phyloP scores from a whole-genome alignment of 2,797 vertebrate species.

The Morus bassanus region DNA sequence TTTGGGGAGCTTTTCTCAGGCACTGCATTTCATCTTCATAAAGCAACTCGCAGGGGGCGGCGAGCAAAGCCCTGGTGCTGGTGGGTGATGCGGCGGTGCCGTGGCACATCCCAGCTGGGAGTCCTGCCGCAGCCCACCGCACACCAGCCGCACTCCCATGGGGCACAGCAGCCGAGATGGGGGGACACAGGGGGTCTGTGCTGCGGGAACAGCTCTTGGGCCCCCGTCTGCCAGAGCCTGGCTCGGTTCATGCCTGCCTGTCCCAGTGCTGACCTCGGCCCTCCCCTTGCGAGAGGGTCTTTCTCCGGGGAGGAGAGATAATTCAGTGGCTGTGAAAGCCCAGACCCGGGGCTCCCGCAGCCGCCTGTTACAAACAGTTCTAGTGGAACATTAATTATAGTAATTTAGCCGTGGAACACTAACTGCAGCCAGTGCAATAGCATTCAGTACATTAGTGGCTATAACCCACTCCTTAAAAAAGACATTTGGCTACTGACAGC shows the following conservation, averaged over 20 bases:
- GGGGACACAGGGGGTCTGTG: rapidly evolving
- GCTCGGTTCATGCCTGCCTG: not conserved
- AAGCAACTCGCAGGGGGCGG: rapidly evolving
- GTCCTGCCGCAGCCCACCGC: rapidly evolving
- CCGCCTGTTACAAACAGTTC: slow-evolving; percentile 61
- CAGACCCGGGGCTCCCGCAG: slow-evolving; percentile 36
- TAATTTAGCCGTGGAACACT: slow-evolving; percentile 72
- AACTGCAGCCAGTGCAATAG: slow-evolving; percentile 69
- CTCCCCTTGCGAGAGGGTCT: not conserved
- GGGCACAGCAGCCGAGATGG: not conserved
- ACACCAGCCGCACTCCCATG: not conserved
- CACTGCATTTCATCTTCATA: rapidly evolving
- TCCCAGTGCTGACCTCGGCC: slow-evolving; percentile 6
- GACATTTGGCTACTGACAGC: slow-evolving; percentile 72
- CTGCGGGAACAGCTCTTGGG: rapidly evolving
- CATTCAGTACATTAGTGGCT: slow-evolving; percentile 69
- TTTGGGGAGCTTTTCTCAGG: not conserved
- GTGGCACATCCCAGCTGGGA: not conserved
- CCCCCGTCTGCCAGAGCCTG: rapidly evolving
- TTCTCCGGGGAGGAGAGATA: slow-evolving; percentile 47
- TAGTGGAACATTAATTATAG: slow-evolving; percentile 71
- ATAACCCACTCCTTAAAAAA: slow-evolving; percentile 73
- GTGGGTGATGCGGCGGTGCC: not conserved
- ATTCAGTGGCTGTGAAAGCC: slow-evolving; percentile 42
- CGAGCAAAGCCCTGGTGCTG: not conserved